Percentiles rank a stretch among this genome's conserved stretches.
Conservation (phyloP, 2,113 vertebrate species). For the Nothoprocta pentlandii region DNA sequence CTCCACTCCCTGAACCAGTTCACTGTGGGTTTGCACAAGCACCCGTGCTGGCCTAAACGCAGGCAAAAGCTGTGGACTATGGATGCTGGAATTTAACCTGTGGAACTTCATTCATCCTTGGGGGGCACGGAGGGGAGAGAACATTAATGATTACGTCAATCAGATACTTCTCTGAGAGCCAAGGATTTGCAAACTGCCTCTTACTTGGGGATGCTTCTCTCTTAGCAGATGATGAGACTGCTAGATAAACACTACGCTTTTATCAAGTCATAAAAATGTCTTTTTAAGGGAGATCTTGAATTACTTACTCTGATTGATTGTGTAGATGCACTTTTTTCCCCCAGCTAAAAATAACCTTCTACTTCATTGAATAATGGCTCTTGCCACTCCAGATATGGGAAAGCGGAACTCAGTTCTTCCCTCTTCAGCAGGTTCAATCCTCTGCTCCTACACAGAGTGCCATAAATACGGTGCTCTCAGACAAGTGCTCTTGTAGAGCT, state of each 20-base stretch:
- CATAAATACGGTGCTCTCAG: background rate
- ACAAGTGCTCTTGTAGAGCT: background rate
- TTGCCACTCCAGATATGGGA: background rate
- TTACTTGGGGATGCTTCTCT: background rate
- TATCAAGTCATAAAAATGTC: background rate
- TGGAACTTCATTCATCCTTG: rapidly evolving
- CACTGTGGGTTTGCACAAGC: background rate
- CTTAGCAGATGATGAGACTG: background rate
- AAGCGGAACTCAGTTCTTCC: background rate
- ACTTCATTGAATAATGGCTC: background rate
- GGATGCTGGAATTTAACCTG: background rate
- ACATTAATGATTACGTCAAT: background rate
- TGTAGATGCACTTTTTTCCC: background rate
- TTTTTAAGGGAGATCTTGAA: background rate
- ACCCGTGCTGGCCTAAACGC: background rate
- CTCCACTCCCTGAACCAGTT: background rate
- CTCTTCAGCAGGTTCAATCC: background rate
- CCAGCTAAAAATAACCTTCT: background rate
- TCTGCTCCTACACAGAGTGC: background rate
- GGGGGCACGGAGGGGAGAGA: background rate
- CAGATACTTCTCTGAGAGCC: background rate
- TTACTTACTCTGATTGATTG: background rate
- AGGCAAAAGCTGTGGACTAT: background rate
- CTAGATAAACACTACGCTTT: background rate
- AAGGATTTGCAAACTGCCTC: background rate